A percentile compares a stretch with the other conserved stretches of the same genome.
Evolutionary conservation across 2,797 vertebrate species (phyloP).

Genomic region (Enteromius thamalakanensis): DNA sequence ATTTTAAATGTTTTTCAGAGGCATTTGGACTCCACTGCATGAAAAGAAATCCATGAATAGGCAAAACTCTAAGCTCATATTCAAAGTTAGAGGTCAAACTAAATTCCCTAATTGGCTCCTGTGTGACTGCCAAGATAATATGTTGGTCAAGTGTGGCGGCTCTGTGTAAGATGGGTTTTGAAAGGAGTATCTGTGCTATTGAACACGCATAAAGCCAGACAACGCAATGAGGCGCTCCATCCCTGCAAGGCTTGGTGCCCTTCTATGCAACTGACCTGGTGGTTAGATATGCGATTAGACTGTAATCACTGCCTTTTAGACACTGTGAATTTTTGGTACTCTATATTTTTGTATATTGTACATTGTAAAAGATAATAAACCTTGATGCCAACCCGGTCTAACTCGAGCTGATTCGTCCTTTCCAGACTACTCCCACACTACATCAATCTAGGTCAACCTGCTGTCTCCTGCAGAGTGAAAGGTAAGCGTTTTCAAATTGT

Average conservation of each 20-base stretch:
- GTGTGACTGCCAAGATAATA: conserved; percentile 18
- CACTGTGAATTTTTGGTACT: conserved; percentile 95
- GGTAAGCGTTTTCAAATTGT: conserved; percentile 42
- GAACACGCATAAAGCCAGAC: conserved; percentile 55
- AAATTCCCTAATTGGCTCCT: conserved; percentile 16
- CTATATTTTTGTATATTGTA: conserved; percentile 98
- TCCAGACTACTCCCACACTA: neutral
- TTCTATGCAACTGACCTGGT: conserved; percentile 93
- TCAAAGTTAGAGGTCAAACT: conserved; percentile 26
- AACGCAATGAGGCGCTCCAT: conserved; percentile 71
- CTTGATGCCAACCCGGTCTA: conserved; percentile 75
- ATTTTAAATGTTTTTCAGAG: neutral
- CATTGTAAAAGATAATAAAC: conserved; percentile 92
- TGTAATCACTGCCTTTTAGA: conserved; percentile 96
- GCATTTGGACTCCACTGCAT: neutral
- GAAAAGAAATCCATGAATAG: conserved; percentile 12
- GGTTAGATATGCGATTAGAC: conserved; percentile 88
- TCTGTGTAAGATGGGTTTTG: conserved; percentile 29
- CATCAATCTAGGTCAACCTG: conserved; percentile 16
- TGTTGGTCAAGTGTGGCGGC: conserved; percentile 23
- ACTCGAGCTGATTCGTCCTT: conserved; percentile 35
- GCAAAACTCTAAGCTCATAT: conserved; percentile 8
- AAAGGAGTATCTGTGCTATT: conserved; percentile 46
- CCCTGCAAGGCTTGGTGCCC: conserved; percentile 83
- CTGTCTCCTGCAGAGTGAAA: conserved; percentile 26